phyloP scores from a whole-genome alignment of 2,797 vertebrate genomes.

The Poeciliopsis gracilis region DNA sequence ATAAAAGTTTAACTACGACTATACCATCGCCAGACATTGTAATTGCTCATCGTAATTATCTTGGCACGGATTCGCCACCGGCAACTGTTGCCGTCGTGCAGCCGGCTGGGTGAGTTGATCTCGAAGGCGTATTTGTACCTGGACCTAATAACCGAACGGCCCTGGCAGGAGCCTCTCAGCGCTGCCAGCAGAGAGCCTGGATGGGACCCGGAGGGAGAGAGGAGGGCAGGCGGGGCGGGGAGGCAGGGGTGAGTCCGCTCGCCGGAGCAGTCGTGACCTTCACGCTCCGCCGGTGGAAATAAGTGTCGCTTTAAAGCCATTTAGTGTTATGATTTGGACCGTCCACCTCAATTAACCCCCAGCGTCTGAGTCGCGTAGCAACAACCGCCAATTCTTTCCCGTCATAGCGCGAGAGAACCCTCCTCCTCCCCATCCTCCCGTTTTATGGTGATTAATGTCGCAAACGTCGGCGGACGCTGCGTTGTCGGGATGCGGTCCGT shows the following conservation, averaged over 20 bases:
- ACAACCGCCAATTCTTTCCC: constrained; percentile 26
- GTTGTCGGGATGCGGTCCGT: neutral
- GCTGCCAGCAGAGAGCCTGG: constrained; percentile 3
- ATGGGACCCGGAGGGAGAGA: neutral
- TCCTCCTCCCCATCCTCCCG: neutral
- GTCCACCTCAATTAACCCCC: constrained; percentile 64
- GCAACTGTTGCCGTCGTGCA: constrained; percentile 60
- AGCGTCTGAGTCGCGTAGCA: constrained; percentile 26
- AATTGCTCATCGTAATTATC: neutral
- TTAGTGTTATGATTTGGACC: constrained; percentile 59
- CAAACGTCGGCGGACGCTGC: constrained; percentile 28
- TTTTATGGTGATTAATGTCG: constrained; percentile 36
- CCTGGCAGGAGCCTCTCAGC: constrained; percentile 29
- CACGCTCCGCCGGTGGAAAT: constrained; percentile 59
- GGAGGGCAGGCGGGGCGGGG: neutral
- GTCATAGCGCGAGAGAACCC: constrained; percentile 14
- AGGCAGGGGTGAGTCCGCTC: neutral
- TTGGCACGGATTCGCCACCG: constrained; percentile 24
- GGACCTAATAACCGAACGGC: constrained; percentile 55
- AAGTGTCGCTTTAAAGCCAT: constrained; percentile 61
- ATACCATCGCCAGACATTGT: neutral
- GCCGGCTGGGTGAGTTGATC: constrained; percentile 60
- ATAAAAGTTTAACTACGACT: too few relatives aligned
- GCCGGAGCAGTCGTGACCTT: constrained; percentile 59
- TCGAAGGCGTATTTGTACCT: constrained; percentile 56